Evolutionary conservation across 2,888 invertebrate species (phyloP).

Genomic region (Ephialtes manifestator): DNA sequence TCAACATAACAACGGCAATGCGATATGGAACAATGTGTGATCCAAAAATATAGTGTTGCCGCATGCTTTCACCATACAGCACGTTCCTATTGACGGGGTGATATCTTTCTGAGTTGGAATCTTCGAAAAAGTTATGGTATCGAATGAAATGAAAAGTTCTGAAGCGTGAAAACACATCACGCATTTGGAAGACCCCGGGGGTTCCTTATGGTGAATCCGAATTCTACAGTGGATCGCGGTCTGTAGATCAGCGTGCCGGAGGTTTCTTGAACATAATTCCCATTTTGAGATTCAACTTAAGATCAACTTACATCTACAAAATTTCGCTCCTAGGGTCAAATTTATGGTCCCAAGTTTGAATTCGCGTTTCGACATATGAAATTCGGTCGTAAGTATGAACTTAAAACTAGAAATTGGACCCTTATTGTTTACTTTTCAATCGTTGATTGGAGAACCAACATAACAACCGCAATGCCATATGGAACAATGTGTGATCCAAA

Average conservation of each 20-base stretch:
- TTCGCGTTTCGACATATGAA: too few relatives aligned
- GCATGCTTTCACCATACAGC: too few relatives aligned
- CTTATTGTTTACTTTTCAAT: not conserved
- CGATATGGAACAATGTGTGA: not conserved
- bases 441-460: not conserved
- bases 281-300: too few relatives aligned
- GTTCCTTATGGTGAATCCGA: constrained; percentile 37
- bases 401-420: too few relatives aligned
- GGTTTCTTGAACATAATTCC: too few relatives aligned
- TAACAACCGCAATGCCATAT: not conserved
- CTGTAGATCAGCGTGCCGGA: constrained; percentile 27
- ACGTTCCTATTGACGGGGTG: not conserved
- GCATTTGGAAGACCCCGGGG: constrained; percentile 53
- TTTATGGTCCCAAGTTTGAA: too few relatives aligned
- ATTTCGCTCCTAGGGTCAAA: too few relatives aligned
- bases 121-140: constrained; percentile 50
- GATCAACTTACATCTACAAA: too few relatives aligned
- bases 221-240: constrained; percentile 43
- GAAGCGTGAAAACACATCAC: constrained; percentile 47
- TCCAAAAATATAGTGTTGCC: not conserved
- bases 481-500: not conserved
- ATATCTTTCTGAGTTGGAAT: constrained; percentile 13
- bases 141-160: constrained; percentile 59
- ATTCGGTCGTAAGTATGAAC: too few relatives aligned
- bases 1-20: not conserved